Evolutionary conservation across 2,113 vertebrate genomes (phyloP).

Genomic region (Dicerorhinus sumatrensis): DNA sequence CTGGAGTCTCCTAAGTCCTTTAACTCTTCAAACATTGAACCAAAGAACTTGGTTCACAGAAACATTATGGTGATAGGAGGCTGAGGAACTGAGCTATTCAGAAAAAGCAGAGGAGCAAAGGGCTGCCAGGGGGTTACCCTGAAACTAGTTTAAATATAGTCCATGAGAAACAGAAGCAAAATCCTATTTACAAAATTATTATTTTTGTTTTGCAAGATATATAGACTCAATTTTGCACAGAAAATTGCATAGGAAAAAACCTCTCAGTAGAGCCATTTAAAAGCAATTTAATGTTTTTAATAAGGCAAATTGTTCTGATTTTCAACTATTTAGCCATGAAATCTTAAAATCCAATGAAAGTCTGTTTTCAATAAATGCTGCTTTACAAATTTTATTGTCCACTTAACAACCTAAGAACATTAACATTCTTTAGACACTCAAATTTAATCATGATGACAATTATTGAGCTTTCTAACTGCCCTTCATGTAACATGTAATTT

Average conservation of each 20-base stretch:
- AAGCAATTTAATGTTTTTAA: constrained; percentile 79
- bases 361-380: constrained; percentile 53
- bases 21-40: constrained; percentile 33
- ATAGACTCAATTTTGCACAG: constrained; percentile 69
- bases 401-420: constrained; percentile 59
- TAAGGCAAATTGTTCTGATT: constrained; percentile 72
- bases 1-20: constrained; percentile 30
- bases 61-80: neutral
- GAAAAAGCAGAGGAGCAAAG: neutral
- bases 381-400: constrained; percentile 62
- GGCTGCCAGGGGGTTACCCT: neutral
- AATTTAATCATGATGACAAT: constrained; percentile 57
- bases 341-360: constrained; percentile 65
- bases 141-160: constrained; percentile 17
- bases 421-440: constrained; percentile 60
- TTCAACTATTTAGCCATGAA: constrained; percentile 63
- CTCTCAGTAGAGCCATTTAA: constrained; percentile 63
- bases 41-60: neutral
- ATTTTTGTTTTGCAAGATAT: constrained; percentile 69
- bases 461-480: neutral
- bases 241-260: constrained; percentile 69
- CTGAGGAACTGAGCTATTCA: neutral
- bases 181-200: constrained; percentile 60
- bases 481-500: constrained; percentile 47
- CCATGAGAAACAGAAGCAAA: constrained; percentile 48